Evolutionary conservation across 2,888 invertebrate species (phyloP).

Genomic region (Polietes domitor): DNA sequence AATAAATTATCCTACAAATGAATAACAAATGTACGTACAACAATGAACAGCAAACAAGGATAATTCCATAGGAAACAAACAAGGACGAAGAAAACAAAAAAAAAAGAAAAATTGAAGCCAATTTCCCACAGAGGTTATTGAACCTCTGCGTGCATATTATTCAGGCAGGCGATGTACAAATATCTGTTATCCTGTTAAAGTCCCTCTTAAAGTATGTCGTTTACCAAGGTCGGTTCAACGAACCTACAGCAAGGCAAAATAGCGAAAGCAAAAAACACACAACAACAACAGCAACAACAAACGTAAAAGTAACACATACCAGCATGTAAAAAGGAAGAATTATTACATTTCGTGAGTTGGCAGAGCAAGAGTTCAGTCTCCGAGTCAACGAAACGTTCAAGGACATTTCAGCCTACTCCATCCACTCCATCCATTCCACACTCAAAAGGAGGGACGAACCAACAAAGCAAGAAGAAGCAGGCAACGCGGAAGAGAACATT

Average conservation of each 20-base stretch:
- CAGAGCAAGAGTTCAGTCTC: slow-evolving; percentile 57
- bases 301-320: neutral
- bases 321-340: slow-evolving; percentile 69
- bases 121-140: slow-evolving; percentile 58
- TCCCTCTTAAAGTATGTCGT: slow-evolving; percentile 59
- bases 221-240: slow-evolving; percentile 79
- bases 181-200: slow-evolving; percentile 36
- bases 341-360: slow-evolving; percentile 66
- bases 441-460: neutral
- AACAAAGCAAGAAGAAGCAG: slow-evolving; percentile 4
- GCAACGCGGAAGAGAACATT: slow-evolving; percentile 21
- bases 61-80: neutral
- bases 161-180: neutral
- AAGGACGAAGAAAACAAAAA: slow-evolving; percentile 49
- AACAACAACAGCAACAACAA: slow-evolving; percentile 20
- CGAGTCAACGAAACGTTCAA: slow-evolving; percentile 59
- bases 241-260: slow-evolving; percentile 70
- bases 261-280: slow-evolving; percentile 31
- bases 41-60: neutral
- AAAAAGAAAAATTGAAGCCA: slow-evolving; percentile 23
- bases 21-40: slow-evolving; percentile 7
- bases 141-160: slow-evolving; percentile 28
- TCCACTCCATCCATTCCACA: too few relatives aligned
- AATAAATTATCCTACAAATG: slow-evolving; percentile 47
- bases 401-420: slow-evolving; percentile 57